A percentile compares a stretch with the other conserved stretches of the same genome.
These are phyloP conservation scores for Pantherophis guttatus DNA, from an alignment of 2,113 vertebrate species.

Conservation along the genomic window DNA sequence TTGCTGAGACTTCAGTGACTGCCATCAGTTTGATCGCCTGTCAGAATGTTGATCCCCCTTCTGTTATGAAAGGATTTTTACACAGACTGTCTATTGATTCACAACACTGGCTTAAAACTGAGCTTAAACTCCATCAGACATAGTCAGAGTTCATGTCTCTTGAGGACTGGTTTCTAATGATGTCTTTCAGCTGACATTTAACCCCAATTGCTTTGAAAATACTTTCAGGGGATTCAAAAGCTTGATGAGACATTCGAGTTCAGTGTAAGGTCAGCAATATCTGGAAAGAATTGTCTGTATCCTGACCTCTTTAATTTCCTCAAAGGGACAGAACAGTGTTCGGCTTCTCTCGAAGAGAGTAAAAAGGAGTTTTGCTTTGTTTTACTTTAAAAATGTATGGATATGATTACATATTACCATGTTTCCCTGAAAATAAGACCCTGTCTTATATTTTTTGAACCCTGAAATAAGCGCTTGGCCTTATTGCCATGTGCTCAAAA, in stretches of 20 bases:
- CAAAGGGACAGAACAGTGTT: not conserved
- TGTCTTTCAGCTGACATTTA: not conserved
- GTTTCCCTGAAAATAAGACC: too few species aligned
- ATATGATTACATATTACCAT: not conserved
- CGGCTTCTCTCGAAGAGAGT: not conserved
- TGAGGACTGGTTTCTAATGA: not conserved
- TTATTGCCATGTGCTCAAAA: too few species aligned
- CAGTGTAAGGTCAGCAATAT: not conserved
- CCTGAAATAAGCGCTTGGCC: too few species aligned
- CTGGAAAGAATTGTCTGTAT: not conserved
- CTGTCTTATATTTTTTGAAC: too few species aligned
- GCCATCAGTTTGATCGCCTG: not conserved
- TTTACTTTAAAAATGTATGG: not conserved
- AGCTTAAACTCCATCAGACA: slow-evolving; percentile 3
- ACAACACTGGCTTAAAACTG: slow-evolving; percentile 14
- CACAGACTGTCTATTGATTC: slow-evolving; percentile 3
- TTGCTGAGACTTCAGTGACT: not conserved
- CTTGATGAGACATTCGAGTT: not conserved
- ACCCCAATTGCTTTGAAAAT: not conserved
- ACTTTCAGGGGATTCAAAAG: not conserved
- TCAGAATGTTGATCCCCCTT: not conserved
- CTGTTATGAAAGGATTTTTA: not conserved
- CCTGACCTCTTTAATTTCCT: not conserved
- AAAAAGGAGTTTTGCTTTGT: not conserved
- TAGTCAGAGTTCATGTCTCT: not conserved